Evolutionary conservation across 2,797 vertebrate genomes (phyloP).

Genomic region (Xenentodon cancila): DNA sequence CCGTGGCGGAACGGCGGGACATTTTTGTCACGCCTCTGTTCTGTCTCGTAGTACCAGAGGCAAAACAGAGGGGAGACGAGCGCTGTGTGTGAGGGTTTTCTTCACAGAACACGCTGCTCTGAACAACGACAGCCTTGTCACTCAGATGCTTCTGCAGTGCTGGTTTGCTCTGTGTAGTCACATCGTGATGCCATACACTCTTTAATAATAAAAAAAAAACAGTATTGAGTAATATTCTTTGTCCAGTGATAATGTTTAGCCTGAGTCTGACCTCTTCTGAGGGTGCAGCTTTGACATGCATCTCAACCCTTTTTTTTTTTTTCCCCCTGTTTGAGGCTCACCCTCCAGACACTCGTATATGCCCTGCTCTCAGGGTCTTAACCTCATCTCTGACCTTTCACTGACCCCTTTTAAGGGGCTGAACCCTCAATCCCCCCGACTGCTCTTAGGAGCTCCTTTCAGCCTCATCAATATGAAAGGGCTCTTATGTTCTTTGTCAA

Average conservation of each 20-base stretch:
- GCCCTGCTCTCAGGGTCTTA: constrained; percentile 47
- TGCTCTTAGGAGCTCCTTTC: constrained; percentile 49
- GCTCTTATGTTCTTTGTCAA: constrained; percentile 52
- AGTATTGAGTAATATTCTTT: constrained; percentile 24
- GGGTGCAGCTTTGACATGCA: constrained; percentile 35
- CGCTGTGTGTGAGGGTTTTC: no score
- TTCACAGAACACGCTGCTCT: no score
- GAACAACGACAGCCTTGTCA: no score
- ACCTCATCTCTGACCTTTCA: constrained; percentile 51
- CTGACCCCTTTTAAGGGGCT: constrained; percentile 57
- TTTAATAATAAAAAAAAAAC: no score
- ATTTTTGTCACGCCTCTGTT: no score
- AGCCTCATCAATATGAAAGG: constrained; percentile 61
- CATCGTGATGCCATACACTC: no score
- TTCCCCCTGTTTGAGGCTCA: constrained; percentile 27
- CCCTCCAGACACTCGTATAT: constrained; percentile 52
- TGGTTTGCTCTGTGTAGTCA: no score
- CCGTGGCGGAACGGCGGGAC: no score
- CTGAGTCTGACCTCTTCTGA: constrained; percentile 46
- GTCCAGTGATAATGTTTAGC: constrained; percentile 40
- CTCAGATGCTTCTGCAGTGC: no score
- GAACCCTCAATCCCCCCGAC: constrained; percentile 41
- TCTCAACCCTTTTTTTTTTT: constrained; percentile 22
- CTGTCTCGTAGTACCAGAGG: no score
- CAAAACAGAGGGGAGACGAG: no score